These are phyloP conservation scores for Xenops minutus DNA, from an alignment of 2,797 vertebrate genomes.

Conservation along the genomic window DNA sequence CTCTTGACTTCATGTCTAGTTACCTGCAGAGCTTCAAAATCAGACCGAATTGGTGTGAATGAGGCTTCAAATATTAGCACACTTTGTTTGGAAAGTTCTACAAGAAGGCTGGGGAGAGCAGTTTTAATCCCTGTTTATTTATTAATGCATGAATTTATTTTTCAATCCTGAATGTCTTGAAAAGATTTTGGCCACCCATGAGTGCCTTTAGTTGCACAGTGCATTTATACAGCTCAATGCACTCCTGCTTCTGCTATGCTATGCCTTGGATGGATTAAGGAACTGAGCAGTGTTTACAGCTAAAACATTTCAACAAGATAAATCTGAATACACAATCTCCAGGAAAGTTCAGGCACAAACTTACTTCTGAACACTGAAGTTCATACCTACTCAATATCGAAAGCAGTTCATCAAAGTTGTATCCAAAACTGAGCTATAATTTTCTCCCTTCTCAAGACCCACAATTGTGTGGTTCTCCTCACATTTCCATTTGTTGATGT, in stretches of 20 bases:
- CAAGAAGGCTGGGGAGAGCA: not conserved
- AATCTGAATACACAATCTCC: not conserved
- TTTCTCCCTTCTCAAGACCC: not conserved
- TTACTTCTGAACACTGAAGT: not conserved
- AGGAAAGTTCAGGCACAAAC: not conserved
- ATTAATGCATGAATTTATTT: conserved; percentile 6
- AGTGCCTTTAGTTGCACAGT: not conserved
- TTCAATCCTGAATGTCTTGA: not conserved
- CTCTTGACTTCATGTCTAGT: not conserved
- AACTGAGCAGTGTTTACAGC: not conserved
- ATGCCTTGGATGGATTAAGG: not conserved
- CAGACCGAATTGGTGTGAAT: not conserved
- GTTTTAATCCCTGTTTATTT: conserved; percentile 19
- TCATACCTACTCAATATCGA: not conserved
- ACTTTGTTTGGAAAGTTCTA: not conserved
- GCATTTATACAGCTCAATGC: not conserved
- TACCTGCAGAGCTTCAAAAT: conserved; percentile 52
- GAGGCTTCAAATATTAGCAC: not conserved
- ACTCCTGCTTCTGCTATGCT: not conserved
- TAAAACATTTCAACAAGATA: not conserved
- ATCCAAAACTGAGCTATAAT: not conserved
- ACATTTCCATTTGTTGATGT: not conserved
- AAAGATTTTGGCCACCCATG: not conserved
- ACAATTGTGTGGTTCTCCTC: not conserved
- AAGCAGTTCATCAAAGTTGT: not conserved